Percentiles rank a stretch among this genome's conserved stretches.
Evolutionary conservation across 2,888 invertebrate species (phyloP).

Genomic region (Prosopocoilus inquinatus): DNA sequence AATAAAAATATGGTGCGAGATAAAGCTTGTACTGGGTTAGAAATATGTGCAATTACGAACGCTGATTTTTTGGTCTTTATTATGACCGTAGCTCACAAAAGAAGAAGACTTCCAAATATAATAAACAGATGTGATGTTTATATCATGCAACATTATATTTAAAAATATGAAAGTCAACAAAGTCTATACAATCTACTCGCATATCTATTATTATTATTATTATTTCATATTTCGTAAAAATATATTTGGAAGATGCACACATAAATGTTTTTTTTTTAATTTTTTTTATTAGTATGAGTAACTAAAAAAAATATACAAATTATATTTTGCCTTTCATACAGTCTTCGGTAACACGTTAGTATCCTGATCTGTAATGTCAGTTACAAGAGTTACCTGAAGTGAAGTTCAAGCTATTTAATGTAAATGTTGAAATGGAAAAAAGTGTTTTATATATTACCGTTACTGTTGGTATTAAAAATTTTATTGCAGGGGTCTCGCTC

Average conservation of each 20-base stretch:
- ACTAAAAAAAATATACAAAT: not conserved
- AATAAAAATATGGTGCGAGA: slow-evolving; percentile 4
- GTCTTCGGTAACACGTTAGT: slow-evolving; percentile 13
- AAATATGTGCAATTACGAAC: slow-evolving; percentile 16
- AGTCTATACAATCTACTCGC: slow-evolving; percentile 19
- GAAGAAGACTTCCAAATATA: slow-evolving; percentile 40
- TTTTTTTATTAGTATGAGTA: too few species aligned
- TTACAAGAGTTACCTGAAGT: not conserved
- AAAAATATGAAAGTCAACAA: slow-evolving; percentile 26
- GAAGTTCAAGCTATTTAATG: too few species aligned
- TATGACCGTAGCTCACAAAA: slow-evolving; percentile 36
- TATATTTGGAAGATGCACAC: not conserved
- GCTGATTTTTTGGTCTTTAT: slow-evolving; percentile 19
- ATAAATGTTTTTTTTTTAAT: too few species aligned
- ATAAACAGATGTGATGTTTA: slow-evolving; percentile 31
- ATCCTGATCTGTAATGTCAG: slow-evolving; percentile 6
- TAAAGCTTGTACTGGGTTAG: slow-evolving; percentile 22
- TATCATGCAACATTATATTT: slow-evolving; percentile 11
- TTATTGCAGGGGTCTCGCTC: too few species aligned
- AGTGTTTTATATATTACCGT: too few species aligned
- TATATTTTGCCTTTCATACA: slow-evolving; percentile 19
- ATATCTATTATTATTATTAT: slow-evolving; percentile 17
- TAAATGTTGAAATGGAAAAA: too few species aligned
- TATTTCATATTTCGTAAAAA: slow-evolving; percentile 7
- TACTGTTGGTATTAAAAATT: too few species aligned